Percentiles rank a stretch among this genome's conserved stretches.
Evolutionary conservation across 2,888 invertebrate species (phyloP).

Genomic region (Harpalus rubripes): DNA sequence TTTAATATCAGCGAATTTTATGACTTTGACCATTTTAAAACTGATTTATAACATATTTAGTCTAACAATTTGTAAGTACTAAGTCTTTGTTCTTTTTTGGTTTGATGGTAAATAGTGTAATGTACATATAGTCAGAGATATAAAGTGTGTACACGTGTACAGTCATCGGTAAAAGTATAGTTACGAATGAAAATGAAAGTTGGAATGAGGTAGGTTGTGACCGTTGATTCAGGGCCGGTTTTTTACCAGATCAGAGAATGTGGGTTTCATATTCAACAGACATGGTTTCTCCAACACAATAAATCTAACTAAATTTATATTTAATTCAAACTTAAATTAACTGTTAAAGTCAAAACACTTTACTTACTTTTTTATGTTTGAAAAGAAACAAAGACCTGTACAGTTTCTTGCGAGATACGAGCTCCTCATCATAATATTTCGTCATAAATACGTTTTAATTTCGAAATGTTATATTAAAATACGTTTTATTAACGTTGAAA

Average conservation of each 20-base stretch:
- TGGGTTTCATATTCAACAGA: conserved; percentile 22
- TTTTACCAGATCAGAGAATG: conserved; percentile 14
- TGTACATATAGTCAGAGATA: no score
- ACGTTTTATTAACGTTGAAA: no score
- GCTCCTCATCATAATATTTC: no score
- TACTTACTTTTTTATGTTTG: no score
- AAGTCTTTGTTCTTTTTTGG: neutral
- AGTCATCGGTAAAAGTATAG: neutral
- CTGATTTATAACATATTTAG: neutral
- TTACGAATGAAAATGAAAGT: conserved; percentile 49
- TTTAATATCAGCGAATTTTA: neutral
- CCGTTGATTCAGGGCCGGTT: conserved; percentile 35
- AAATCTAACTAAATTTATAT: neutral
- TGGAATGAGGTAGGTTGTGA: conserved; percentile 53
- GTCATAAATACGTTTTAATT: no score
- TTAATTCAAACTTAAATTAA: no score
- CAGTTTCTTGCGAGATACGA: no score
- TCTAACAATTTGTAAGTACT: neutral
- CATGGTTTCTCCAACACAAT: conserved; percentile 1
- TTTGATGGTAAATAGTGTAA: no score
- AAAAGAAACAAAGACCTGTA: no score
- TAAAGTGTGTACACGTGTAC: conserved; percentile 18
- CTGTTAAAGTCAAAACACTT: no score
- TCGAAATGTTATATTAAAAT: no score
- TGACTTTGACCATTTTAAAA: neutral